Base-by-base conservation (phyloP, 1,140 invertebrate species). In the Philaenus spumarius region DNA sequence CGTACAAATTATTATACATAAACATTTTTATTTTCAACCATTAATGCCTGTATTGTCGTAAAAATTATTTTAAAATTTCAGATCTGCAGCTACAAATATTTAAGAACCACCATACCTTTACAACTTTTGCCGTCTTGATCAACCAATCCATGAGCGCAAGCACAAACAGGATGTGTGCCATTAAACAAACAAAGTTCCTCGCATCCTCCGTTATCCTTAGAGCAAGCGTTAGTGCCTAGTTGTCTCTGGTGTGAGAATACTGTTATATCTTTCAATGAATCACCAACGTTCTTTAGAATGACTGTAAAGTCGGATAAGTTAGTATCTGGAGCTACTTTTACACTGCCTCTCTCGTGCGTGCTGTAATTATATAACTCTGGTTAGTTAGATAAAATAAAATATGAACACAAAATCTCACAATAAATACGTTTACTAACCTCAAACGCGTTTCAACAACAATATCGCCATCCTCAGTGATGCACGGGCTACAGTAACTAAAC, bases 131-230 rank as follows among this genome's bases (percentile, higher is more conserved):
- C 79, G 73, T 90, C 80, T 1, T 72, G 43, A 2, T 80, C 75
- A 7, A 89, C 72, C 52, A 79, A 78, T 19, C 87, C 87, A 73
- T 90, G 86, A 26, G 86, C 81, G 69, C 89, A 91, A 24, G 79
- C 82, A 72, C 89, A 91, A 22, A 81, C 74, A 26, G 80, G 76
- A 42, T 75, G 72, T 15, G 74, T 76, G 3, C 89, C 89, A 66
- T 84, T 82, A 70, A 78, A 92, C 11, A 94, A 75, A 70, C 92
- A 95, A 19, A 95, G 73, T 62, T 89, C 84, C 53, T 76, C 75
- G 75, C 92, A 95, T 2, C 82, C 85, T 6, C 88, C 90, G 74
- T 91, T 90, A 66, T 82, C 78, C 17, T 68, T 67, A 30, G 72
- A 76, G 74, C 91, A 94, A 1, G 80, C 75, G 73, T 89, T 88